Percentiles rank a stretch among this genome's conserved stretches.
Conservation (phyloP, 2,797 vertebrate species). For the Hydrophis major region DNA sequence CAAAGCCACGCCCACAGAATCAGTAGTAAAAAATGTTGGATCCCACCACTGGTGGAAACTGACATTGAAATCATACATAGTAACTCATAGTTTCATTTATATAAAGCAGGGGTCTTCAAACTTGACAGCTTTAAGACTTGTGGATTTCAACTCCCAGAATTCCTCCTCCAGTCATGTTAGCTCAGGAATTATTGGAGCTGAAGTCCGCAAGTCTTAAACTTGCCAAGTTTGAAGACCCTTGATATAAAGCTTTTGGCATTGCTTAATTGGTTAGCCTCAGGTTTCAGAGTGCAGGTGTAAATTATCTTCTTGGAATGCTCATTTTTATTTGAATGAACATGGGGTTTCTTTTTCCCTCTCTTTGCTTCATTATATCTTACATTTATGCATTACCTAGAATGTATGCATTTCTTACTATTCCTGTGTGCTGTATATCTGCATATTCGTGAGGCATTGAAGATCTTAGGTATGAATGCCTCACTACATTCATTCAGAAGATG, state of each 20-base stretch:
- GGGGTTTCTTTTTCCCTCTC: not conserved
- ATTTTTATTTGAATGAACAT: not conserved
- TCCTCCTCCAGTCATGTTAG: too few species aligned
- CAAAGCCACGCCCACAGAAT: too few species aligned
- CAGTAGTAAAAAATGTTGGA: too few species aligned
- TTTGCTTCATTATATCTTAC: not conserved
- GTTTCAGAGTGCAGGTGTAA: not conserved
- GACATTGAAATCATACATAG: not conserved
- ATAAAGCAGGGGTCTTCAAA: not conserved
- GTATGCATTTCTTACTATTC: not conserved
- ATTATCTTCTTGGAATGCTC: not conserved
- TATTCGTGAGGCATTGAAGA: not conserved
- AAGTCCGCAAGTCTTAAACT: too few species aligned
- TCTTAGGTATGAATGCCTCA: not conserved
- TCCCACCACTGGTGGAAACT: not conserved
- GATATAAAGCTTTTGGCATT: not conserved
- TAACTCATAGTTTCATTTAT: not conserved
- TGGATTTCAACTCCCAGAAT: too few species aligned
- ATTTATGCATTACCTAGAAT: not conserved
- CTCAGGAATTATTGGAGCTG: too few species aligned
- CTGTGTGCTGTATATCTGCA: not conserved
- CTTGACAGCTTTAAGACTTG: too few species aligned
- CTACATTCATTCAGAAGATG: not conserved
- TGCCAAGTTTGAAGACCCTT: too few species aligned
- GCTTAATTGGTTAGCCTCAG: not conserved